These are phyloP conservation scores for Enoplosus armatus DNA, from an alignment of 2,797 vertebrate species.

Conservation along the genomic window DNA sequence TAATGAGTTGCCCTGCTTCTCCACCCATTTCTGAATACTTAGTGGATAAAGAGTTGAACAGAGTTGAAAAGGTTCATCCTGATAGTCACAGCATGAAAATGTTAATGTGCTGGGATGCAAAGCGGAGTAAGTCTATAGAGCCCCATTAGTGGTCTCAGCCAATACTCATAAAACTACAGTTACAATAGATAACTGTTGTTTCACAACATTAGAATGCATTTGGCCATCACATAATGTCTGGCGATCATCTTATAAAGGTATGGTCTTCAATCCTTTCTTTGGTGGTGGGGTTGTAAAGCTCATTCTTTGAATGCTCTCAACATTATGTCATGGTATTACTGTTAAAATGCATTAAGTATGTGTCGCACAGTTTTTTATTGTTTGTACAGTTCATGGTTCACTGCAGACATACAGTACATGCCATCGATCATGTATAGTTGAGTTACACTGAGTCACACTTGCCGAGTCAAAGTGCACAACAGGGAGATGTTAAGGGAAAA, in stretches of 20 bases:
- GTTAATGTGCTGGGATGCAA: constrained; percentile 39
- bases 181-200: constrained; percentile 37
- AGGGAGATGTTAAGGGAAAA: constrained; percentile 50
- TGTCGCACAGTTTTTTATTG: constrained; percentile 29
- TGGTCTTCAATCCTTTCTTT: background rate
- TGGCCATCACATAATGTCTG: constrained; percentile 8
- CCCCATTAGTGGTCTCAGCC: constrained; percentile 52
- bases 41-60: constrained; percentile 31
- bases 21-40: constrained; percentile 28
- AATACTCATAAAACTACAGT: constrained; percentile 55
- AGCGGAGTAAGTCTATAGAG: constrained; percentile 32
- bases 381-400: constrained; percentile 71
- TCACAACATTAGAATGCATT: constrained; percentile 27
- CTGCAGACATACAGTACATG: constrained; percentile 80
- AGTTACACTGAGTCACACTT: constrained; percentile 78
- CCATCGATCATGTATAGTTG: constrained; percentile 76
- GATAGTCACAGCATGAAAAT: constrained; percentile 16
- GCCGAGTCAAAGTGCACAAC: constrained; percentile 82
- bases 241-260: constrained; percentile 6
- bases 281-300: constrained; percentile 3
- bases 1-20: constrained; percentile 18
- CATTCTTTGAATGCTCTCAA: constrained; percentile 21
- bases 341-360: constrained; percentile 31
- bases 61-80: constrained; percentile 44
- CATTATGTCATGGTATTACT: constrained; percentile 31